Base-by-base conservation (phyloP, 2,797 vertebrate species). In the Crenuchus spilurus region DNA sequence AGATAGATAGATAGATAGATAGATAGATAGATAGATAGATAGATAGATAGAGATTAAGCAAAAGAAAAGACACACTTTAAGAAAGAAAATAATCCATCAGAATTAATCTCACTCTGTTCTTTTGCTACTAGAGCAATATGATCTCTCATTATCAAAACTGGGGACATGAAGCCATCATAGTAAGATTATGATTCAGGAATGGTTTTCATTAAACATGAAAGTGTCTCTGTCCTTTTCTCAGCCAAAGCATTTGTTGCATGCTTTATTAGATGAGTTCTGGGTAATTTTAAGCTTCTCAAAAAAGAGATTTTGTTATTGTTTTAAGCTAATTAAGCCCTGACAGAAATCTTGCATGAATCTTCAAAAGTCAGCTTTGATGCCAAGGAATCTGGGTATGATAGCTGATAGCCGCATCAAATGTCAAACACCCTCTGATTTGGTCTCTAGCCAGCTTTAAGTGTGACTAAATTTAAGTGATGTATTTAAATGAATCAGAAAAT, bases 261-360 rank as follows among this genome's bases (percentile, higher is more conserved):
- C 73, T 80, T 83, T 86, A 82, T 84, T 86, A 82, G 84, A 87
- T 84, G 69, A 82, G 76, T 77, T 84, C 85, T 79, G 73, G 86
- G 62, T 85, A 78, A 89, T 88, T 83, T 78, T 87, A 85, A 79
- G 80, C 78, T 88, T 16, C 39, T n/a, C 39, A 42, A 85, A 75
- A 24, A 31, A 46, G 31, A 82, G 83, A 84, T 18, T 18, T 79
- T 77, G 66, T 77, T 51, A 64, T 87, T 88, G 85, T 82, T 87
- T 88, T 81, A 84, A 67, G 77, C 77, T 89, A 88, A 90, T 92
- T 87, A 90, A 66, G 61, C 6, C 20, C 46, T 20, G 22, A 69
- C 82, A 79, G 74, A 85, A 79, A 74, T 64, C 9, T 33, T 16
- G 46, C 18, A 48, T 76, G 76, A 77, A 79, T 30, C 58, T 72